Base-by-base conservation (phyloP, 2,797 vertebrate species). In the Odontamblyopus rebecca region DNA sequence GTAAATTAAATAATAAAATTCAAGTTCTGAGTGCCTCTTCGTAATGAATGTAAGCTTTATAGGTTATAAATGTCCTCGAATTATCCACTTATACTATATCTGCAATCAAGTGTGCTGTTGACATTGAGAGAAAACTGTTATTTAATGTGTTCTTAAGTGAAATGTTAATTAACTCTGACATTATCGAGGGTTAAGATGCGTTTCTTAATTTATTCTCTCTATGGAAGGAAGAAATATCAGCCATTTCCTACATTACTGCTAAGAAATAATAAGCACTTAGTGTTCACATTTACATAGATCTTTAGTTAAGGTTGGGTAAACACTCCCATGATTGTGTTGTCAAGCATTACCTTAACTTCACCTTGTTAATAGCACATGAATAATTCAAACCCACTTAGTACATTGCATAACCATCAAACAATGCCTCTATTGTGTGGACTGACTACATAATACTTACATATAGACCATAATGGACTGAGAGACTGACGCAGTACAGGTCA, bases 381-480 rank as follows among this genome's bases (percentile, higher is more conserved):
- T 56, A 44, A 53, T 29, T 5, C 6, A 44, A 41, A 8, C 3
- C 6, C 7, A 32, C 65, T 3, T 6, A 2, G 2, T 6, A 30
- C 13, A 7, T 71, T 68, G 2, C 27, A 23, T 56, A 63, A 62
- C 4, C n/a, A 38, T 18, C 64, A 18, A 23, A 30, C 15, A 51
- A 12, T 2, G 1, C 30, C 48, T 53, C 29, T 56, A 2, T 54
- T 18, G 15, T 51, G 26, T 6, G 6, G 35, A 68, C 2, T 44
- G 18, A 18, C 27, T 19, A 18, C 30, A 75, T 60, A 54, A 16
- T 9, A 44, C 18, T 26, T 61, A 38, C 26, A 29, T 65, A 1
- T 35, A n/a, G 29, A 41, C 23, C 64, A 51, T 66, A 50, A 61
- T 72, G 50, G 9, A 16, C 61, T 72, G 71, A 50, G 48, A 30